Evolutionary conservation across 2,797 vertebrate species (phyloP), one percentile per base, ranked within the genome.

Genomic region (Crocodylus rhombifer): DNA sequence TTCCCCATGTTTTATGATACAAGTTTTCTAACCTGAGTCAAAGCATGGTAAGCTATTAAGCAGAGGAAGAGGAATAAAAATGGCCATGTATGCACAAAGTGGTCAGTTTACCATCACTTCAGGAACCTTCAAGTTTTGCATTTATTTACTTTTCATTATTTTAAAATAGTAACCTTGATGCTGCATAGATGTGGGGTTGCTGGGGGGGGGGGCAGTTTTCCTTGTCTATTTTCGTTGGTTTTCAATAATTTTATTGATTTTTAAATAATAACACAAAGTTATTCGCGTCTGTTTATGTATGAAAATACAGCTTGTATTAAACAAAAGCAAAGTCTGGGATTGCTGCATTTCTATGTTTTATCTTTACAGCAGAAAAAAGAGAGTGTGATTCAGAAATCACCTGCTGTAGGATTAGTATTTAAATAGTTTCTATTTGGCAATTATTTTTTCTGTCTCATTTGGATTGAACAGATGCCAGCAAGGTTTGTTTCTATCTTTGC

Each of bases 331-430:
- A 14, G 2, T 2, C 12, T 58, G 67, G 17, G 58, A 42, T 80
- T 83, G 20, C 25, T 85, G 33, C 20, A 83, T 71, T 12, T 42
- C 69, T 62, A 69, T 63, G 80, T 55, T 81, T 93, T 90, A 21
- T 58, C 8, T 20, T 60, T 77, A 30, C 20, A 76, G 21, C 51
- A 57, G 55, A n/a, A 56, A 56, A 56, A 13, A 80, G 86, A 73
- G 67, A 84, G 25, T 17, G 7, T 89, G 88, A 93, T 84, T 60
- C 26, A 64, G 21, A 93, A 92, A 92, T 94, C 82, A 90, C 82
- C 86, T 92, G 86, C 61, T 87, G 77, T 73, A 14, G 63, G 83
- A 87, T 96, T 92, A 85, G 21, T 86, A 94, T 93, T 87, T 93
- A 94, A 93, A 93, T 81, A 60, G 84, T 36, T 56, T 77, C 26